Percentiles rank a stretch among this genome's conserved stretches.
Conservation (phyloP, 2,113 vertebrate species). For the Hystrix cristata region DNA sequence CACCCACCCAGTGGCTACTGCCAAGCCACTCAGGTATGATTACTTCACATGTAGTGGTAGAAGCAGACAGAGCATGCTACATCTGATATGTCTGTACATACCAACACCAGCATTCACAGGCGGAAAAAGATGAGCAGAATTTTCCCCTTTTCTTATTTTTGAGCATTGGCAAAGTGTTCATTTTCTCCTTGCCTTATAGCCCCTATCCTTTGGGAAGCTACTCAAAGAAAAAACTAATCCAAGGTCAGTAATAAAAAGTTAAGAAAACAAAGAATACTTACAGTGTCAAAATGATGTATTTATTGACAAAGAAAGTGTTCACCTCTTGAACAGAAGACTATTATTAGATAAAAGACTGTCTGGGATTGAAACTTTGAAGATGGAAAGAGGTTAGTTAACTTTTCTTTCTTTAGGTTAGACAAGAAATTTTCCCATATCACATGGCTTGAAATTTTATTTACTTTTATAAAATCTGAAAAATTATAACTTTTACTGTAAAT, state of each 20-base stretch:
- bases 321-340: constrained; percentile 60
- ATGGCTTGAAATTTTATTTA: background rate
- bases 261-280: constrained; percentile 86
- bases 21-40: background rate
- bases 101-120: background rate
- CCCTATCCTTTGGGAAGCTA: constrained; percentile 12
- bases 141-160: background rate
- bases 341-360: constrained; percentile 59
- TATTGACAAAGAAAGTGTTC: constrained; percentile 88
- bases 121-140: background rate
- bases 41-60: background rate
- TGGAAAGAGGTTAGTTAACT: background rate
- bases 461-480: constrained; percentile 14
- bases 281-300: constrained; percentile 85
- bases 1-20: background rate
- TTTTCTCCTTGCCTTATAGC: background rate
- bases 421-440: constrained; percentile 40
- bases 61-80: background rate
- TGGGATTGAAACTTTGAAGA: background rate
- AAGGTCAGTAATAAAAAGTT: constrained; percentile 63
- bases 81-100: background rate
- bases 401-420: constrained; percentile 53
- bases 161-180: background rate
- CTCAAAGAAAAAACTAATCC: constrained; percentile 48
- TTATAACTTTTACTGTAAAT: background rate